Percentiles rank a stretch among this genome's conserved stretches.
phyloP scores from a whole-genome alignment of 2,113 vertebrate genomes.

The Epinephelus moara region DNA sequence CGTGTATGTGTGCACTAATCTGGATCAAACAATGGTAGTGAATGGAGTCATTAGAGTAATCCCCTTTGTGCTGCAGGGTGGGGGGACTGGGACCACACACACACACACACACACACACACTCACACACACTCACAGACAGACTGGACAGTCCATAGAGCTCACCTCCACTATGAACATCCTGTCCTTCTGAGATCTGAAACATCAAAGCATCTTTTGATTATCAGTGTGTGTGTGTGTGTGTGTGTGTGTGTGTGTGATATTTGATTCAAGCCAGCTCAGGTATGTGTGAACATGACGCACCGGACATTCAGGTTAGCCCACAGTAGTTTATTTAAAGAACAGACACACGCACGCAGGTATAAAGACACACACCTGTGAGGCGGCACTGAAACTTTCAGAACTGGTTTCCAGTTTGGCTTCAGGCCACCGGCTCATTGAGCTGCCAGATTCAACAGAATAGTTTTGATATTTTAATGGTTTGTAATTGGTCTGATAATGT shows the following conservation, averaged over 20 bases:
- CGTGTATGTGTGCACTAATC: slow-evolving; percentile 46
- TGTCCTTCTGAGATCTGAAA: slow-evolving; percentile 60
- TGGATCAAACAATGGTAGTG: slow-evolving; percentile 67
- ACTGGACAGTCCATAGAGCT: slow-evolving; percentile 19
- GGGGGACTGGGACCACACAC: slow-evolving; percentile 32
- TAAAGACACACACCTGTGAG: not conserved
- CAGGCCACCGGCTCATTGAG: not conserved
- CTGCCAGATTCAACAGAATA: not conserved
- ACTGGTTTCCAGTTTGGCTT: slow-evolving; percentile 50
- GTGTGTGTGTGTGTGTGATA: slow-evolving; percentile 23
- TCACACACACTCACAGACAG: slow-evolving; percentile 32
- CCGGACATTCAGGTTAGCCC: slow-evolving; percentile 36
- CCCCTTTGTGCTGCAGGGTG: slow-evolving; percentile 48
- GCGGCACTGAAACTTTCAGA: not conserved
- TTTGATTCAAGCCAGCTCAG: slow-evolving; percentile 33
- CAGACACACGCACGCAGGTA: slow-evolving; percentile 18
- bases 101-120: slow-evolving; percentile 33
- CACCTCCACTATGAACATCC: slow-evolving; percentile 43
- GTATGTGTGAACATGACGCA: slow-evolving; percentile 22
- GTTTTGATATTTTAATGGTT: slow-evolving; percentile 13
- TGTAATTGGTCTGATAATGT: slow-evolving; percentile 29
- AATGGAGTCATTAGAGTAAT: slow-evolving; percentile 73
- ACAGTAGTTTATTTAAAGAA: not conserved
- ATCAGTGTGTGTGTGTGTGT: slow-evolving; percentile 1
- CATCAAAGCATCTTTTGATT: slow-evolving; percentile 70